These are phyloP conservation scores for Chlorocebus sabaeus DNA, from an alignment of 2,113 vertebrate species.

Conservation along the genomic window DNA sequence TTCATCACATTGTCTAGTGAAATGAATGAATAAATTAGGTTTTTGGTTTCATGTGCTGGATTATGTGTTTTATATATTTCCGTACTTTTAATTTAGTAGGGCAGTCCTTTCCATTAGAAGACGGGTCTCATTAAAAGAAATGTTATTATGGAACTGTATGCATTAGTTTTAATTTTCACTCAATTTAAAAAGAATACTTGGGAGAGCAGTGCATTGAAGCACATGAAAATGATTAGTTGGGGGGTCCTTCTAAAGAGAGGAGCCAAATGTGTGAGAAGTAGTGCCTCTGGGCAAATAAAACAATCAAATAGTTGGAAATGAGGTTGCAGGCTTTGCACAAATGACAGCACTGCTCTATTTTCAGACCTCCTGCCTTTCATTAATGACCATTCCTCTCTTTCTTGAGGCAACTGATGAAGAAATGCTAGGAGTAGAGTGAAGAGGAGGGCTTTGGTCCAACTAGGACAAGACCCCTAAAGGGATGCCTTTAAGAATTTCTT, in stretches of 20 bases:
- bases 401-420: background rate
- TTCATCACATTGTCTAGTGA: conserved; percentile 70
- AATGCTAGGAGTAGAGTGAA: background rate
- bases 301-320: conserved; percentile 65
- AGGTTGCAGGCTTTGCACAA: conserved; percentile 46
- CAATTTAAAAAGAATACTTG: conserved; percentile 76
- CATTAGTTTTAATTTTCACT: conserved; percentile 76
- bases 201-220: conserved; percentile 70
- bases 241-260: conserved; percentile 53
- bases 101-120: conserved; percentile 70
- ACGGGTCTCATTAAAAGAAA: conserved; percentile 75
- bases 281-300: conserved; percentile 70
- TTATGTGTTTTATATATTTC: conserved; percentile 58
- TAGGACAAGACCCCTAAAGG: background rate
- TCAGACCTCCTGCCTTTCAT: conserved; percentile 56
- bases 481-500: background rate
- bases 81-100: conserved; percentile 71
- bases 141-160: conserved; percentile 59
- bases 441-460: background rate
- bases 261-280: conserved; percentile 53
- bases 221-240: conserved; percentile 68
- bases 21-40: conserved; percentile 63
- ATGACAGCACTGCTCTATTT: conserved; percentile 55
- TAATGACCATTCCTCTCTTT: conserved; percentile 52
- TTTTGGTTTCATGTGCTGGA: conserved; percentile 37